phyloP scores from a whole-genome alignment of 2,888 invertebrate genomes.

The Drosophila kuntzei region DNA sequence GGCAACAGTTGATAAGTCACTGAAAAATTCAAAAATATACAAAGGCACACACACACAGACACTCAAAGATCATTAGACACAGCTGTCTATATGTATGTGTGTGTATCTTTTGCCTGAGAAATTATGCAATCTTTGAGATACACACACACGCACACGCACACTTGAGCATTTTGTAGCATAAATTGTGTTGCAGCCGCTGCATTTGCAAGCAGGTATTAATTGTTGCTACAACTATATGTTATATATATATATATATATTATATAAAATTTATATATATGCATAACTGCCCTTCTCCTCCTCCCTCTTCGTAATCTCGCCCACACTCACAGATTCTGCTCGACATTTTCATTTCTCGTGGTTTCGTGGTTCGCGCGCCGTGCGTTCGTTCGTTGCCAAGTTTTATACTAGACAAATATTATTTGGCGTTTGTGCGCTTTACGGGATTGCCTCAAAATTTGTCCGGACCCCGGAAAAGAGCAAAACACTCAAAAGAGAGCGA shows the following conservation, averaged over 20 bases:
- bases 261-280: slow-evolving; percentile 17
- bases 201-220: slow-evolving; percentile 58
- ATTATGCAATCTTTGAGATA: slow-evolving; percentile 75
- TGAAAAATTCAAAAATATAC: slow-evolving; percentile 61
- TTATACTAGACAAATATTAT: slow-evolving; percentile 76
- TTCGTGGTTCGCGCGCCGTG: slow-evolving; percentile 57
- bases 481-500: slow-evolving; percentile 7
- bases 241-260: slow-evolving; percentile 29
- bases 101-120: slow-evolving; percentile 56
- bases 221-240: slow-evolving; percentile 44
- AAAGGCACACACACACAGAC: slow-evolving; percentile 30
- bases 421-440: slow-evolving; percentile 43
- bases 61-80: slow-evolving; percentile 36
- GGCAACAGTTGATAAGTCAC: slow-evolving; percentile 45
- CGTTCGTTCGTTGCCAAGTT: slow-evolving; percentile 72
- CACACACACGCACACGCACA: slow-evolving; percentile 25
- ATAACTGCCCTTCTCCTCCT: not conserved
- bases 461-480: slow-evolving; percentile 61
- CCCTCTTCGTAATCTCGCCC: not conserved
- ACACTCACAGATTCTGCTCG: slow-evolving; percentile 72
- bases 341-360: slow-evolving; percentile 66
- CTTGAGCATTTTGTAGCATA: slow-evolving; percentile 32
- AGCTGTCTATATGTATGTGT: slow-evolving; percentile 41
- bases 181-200: slow-evolving; percentile 39
- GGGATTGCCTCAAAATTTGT: slow-evolving; percentile 56